Conservation (phyloP, 2,113 vertebrate genomes). For the Tachuris rubrigastra region DNA sequence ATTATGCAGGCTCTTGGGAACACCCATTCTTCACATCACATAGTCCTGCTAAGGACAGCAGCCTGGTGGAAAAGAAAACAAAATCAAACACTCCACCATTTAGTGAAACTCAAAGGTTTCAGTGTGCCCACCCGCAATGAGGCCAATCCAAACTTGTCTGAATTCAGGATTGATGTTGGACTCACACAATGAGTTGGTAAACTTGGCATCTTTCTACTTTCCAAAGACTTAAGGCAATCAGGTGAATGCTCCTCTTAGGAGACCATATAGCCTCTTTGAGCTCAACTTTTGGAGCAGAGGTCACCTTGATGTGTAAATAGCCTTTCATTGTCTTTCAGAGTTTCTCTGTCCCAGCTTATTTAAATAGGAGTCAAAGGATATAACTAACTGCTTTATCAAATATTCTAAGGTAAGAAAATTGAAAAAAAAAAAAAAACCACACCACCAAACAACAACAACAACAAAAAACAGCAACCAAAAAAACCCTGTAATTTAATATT, state of each 20-base stretch:
- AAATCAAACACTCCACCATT: background rate
- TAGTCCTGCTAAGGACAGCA: background rate
- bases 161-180: slow-evolving; percentile 11
- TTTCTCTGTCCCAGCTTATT: background rate
- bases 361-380: background rate
- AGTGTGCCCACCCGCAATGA: background rate
- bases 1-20: background rate
- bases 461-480: background rate
- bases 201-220: slow-evolving; percentile 10
- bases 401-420: background rate
- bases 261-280: background rate
- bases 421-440: no score
- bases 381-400: background rate
- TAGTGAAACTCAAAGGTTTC: slow-evolving; percentile 23
- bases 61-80: slow-evolving; percentile 10
- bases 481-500: background rate
- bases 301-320: background rate
- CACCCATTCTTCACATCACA: background rate
- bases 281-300: background rate
- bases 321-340: background rate
- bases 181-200: slow-evolving; percentile 24
- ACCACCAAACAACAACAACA: background rate
- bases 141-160: slow-evolving; percentile 28
- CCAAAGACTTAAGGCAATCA: background rate
- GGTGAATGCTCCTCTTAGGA: background rate